Evolutionary conservation across 2,113 vertebrate genomes (phyloP).

Genomic region (Carassius auratus): DNA sequence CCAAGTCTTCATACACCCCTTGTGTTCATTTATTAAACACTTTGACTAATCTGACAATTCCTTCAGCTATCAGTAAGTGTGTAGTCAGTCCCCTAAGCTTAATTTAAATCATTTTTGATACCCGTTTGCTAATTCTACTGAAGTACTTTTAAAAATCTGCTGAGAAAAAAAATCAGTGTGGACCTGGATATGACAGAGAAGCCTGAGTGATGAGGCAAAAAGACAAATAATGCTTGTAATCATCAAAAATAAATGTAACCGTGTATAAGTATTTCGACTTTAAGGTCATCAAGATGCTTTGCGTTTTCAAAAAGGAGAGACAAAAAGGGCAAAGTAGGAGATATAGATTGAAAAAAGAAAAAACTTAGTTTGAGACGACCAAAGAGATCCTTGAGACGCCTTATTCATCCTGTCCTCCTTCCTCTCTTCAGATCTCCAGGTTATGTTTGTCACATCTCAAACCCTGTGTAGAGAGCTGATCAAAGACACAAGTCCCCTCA

Average conservation of each 20-base stretch:
- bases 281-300: neutral
- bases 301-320: too few species aligned
- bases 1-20: neutral
- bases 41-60: neutral
- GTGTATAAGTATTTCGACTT: neutral
- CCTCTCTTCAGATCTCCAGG: constrained; percentile 20
- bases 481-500: constrained; percentile 3
- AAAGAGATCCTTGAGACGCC: neutral
- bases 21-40: neutral
- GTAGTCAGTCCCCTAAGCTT: neutral
- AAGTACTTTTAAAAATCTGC: neutral
- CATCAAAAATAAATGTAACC: neutral
- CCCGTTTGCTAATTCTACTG: neutral
- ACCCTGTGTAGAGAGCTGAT: constrained; percentile 4
- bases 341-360: neutral
- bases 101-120: neutral
- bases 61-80: neutral
- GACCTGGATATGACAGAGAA: neutral
- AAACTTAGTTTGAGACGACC: neutral
- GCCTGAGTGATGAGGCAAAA: neutral
- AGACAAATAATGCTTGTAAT: neutral
- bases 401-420: constrained; percentile 26
- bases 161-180: neutral
- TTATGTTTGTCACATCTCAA: constrained; percentile 25
- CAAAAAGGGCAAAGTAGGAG: neutral